A percentile compares a stretch with the other conserved stretches of the same genome.
Evolutionary conservation across 2,797 vertebrate species (phyloP).

Genomic region (Agapornis canus): DNA sequence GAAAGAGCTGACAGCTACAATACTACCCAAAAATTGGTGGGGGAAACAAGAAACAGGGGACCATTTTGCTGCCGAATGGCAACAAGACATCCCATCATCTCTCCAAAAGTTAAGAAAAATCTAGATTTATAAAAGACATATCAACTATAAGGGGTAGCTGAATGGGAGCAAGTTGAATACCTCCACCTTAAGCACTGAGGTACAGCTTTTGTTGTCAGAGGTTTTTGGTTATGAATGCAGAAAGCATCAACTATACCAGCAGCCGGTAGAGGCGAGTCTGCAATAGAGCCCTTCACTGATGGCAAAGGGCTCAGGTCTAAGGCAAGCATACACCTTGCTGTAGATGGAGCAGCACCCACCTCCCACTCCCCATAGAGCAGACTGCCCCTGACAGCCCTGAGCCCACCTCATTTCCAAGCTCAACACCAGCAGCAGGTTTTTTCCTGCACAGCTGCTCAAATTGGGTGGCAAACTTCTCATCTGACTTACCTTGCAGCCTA

Average conservation of each 20-base stretch:
- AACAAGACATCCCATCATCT: not conserved
- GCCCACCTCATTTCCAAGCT: not conserved
- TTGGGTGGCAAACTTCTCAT: not conserved
- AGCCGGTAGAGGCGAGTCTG: not conserved
- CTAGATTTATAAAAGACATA: not conserved
- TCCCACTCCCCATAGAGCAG: not conserved
- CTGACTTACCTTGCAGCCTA: not conserved
- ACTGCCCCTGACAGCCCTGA: not conserved
- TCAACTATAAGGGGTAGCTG: not conserved
- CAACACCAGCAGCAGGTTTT: not conserved
- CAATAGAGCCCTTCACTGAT: rapidly evolving
- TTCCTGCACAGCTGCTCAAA: not conserved
- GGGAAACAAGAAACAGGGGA: not conserved
- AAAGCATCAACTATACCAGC: not conserved
- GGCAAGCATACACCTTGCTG: rapidly evolving
- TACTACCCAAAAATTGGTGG: not conserved
- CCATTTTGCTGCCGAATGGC: not conserved
- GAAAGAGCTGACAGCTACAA: not conserved
- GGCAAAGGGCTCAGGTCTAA: rapidly evolving
- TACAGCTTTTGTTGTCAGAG: not conserved
- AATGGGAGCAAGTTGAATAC: not conserved
- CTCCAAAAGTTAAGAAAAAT: not conserved
- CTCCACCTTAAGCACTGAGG: not conserved
- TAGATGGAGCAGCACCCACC: not conserved
- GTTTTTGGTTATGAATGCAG: not conserved